phyloP scores from a whole-genome alignment of 1,140 invertebrate species.

The Euwallacea similis region DNA sequence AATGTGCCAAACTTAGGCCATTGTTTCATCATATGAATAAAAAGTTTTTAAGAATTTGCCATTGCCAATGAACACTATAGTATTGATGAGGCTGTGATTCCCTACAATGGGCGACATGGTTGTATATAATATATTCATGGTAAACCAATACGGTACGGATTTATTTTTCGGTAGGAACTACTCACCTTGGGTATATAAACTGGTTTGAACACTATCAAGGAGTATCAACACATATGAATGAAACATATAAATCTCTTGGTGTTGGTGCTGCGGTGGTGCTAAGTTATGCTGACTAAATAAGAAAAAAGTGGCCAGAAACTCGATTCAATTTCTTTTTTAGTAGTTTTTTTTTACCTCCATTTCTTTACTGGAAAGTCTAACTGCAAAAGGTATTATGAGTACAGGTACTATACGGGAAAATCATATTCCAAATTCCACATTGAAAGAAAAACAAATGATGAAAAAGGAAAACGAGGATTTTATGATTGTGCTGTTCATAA shows the following conservation, averaged over 20 bases:
- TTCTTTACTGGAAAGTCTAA: conserved; percentile 5
- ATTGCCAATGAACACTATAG: not conserved
- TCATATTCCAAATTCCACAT: not conserved
- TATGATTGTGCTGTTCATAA: conserved; percentile 10
- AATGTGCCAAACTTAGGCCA: conserved; percentile 46
- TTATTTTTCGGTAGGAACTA: conserved; percentile 29
- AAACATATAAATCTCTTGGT: conserved; percentile 27
- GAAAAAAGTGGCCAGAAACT: not conserved
- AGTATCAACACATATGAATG: conserved; percentile 1
- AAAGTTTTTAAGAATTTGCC: conserved; percentile 19
- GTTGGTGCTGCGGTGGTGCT: conserved; percentile 27
- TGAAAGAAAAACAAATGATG: conserved; percentile 4
- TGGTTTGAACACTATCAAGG: conserved; percentile 6
- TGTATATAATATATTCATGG: conserved; percentile 42
- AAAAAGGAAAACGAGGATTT: not conserved
- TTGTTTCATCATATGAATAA: conserved; percentile 40
- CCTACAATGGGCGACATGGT: conserved; percentile 41
- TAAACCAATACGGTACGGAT: conserved; percentile 40
- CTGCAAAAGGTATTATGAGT: not conserved
- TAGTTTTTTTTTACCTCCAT: conserved; percentile 28
- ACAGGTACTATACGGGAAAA: conserved; percentile 19
- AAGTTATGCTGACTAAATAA: not conserved
- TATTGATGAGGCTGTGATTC: conserved; percentile 41
- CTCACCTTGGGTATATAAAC: not conserved
- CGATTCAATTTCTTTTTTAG: conserved; percentile 20